A percentile compares a stretch with the other conserved stretches of the same genome.
Evolutionary conservation across 2,888 invertebrate species (phyloP).

Genomic region (Tholera decimalis): DNA sequence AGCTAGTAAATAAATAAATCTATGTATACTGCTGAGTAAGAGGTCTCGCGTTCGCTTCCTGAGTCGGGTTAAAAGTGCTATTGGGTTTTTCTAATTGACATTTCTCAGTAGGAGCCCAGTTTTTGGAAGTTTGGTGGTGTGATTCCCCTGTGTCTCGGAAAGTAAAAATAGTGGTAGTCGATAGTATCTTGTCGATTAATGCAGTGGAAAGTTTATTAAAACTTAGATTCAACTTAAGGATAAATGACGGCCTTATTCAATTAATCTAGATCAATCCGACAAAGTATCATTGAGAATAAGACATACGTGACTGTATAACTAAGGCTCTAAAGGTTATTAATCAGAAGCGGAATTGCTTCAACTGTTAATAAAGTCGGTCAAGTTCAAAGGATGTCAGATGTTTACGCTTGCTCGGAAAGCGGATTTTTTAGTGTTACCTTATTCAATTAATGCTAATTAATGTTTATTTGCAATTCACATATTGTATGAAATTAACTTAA

Average conservation of each 20-base stretch:
- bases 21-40: too few relatives aligned
- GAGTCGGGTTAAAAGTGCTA: too few relatives aligned
- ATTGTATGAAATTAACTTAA: too few relatives aligned
- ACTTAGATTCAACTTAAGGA: background rate
- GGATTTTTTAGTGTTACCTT: slow-evolving; percentile 41
- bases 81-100: too few relatives aligned
- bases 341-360: slow-evolving; percentile 22
- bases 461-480: background rate
- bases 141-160: too few relatives aligned
- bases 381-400: slow-evolving; percentile 55
- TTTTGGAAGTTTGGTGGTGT: too few relatives aligned
- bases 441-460: slow-evolving; percentile 31
- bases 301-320: slow-evolving; percentile 18
- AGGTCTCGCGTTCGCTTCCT: too few relatives aligned
- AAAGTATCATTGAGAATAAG: slow-evolving; percentile 12
- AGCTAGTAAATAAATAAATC: too few relatives aligned
- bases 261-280: slow-evolving; percentile 18
- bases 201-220: background rate
- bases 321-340: slow-evolving; percentile 21
- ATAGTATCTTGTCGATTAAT: too few relatives aligned
- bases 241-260: background rate
- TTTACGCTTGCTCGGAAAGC: slow-evolving; percentile 32
- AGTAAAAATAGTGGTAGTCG: too few relatives aligned
- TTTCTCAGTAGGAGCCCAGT: too few relatives aligned
- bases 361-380: slow-evolving; percentile 60